Evolutionary conservation across 2,888 invertebrate species (phyloP).

Genomic region (Lasioglossum morio): DNA sequence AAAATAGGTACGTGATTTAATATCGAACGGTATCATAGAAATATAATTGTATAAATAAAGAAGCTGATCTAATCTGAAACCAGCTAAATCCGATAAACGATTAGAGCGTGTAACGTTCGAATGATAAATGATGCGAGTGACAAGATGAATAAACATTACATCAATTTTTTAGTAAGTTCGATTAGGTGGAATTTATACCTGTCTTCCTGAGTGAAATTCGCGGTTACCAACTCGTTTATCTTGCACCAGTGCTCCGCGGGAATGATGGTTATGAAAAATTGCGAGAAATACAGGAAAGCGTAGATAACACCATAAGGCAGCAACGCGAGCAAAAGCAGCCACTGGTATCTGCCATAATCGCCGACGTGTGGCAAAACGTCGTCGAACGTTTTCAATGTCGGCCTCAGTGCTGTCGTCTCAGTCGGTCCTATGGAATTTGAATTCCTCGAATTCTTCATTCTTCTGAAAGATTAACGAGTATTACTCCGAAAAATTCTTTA

Average conservation of each 20-base stretch:
- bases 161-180: background rate
- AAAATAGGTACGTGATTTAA: background rate
- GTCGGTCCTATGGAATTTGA: slow-evolving; percentile 34
- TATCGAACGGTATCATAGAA: background rate
- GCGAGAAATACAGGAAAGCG: slow-evolving; percentile 85
- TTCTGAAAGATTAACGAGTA: slow-evolving; percentile 34
- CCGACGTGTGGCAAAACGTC: slow-evolving; percentile 85
- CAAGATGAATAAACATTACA: background rate
- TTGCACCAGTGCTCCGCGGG: slow-evolving; percentile 85
- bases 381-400: slow-evolving; percentile 84
- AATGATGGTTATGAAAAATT: slow-evolving; percentile 85
- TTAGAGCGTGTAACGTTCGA: background rate
- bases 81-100: background rate
- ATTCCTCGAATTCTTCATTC: slow-evolving; percentile 57
- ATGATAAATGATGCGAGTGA: background rate
- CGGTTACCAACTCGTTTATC: slow-evolving; percentile 80
- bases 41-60: background rate
- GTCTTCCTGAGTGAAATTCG: slow-evolving; percentile 80
- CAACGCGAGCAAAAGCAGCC: slow-evolving; percentile 83
- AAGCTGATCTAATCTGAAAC: background rate
- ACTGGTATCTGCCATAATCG: slow-evolving; percentile 85
- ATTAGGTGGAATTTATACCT: slow-evolving; percentile 76
- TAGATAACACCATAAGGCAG: slow-evolving; percentile 85
- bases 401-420: slow-evolving; percentile 74
- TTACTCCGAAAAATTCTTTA: background rate